phyloP scores from a whole-genome alignment of 2,888 invertebrate species.

The Coleophora deauratella region DNA sequence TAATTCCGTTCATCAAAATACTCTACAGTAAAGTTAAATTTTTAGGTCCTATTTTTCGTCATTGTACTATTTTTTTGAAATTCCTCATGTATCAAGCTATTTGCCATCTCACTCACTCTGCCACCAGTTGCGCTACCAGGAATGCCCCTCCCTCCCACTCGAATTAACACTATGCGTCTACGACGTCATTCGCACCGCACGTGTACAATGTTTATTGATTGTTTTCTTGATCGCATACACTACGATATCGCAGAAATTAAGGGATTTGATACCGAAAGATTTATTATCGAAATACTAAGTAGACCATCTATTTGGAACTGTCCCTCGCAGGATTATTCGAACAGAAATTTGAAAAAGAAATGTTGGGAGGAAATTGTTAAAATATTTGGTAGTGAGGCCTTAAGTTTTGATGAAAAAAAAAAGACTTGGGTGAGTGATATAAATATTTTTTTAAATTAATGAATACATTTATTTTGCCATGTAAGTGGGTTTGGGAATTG shows the following conservation, averaged over 20 bases:
- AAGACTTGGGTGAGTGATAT: slow-evolving; percentile 10
- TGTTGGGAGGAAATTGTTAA: slow-evolving; percentile 16
- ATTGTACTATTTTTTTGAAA: too few relatives aligned
- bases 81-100: slow-evolving; percentile 1
- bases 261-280: slow-evolving; percentile 16
- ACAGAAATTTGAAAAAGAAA: slow-evolving; percentile 14
- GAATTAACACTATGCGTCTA: too few relatives aligned
- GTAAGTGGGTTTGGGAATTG: neutral
- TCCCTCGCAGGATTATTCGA: slow-evolving; percentile 12
- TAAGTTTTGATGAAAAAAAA: slow-evolving; percentile 15
- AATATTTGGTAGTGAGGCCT: slow-evolving; percentile 13
- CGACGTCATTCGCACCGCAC: slow-evolving; percentile 3
- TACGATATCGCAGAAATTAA: slow-evolving; percentile 11
- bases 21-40: too few relatives aligned
- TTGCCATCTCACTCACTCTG: slow-evolving; percentile 8
- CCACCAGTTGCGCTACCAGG: slow-evolving; percentile 7
- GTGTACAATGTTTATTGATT: slow-evolving; percentile 6
- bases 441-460: slow-evolving; percentile 2
- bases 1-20: too few relatives aligned
- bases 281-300: slow-evolving; percentile 16
- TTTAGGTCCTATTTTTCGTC: too few relatives aligned
- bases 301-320: slow-evolving; percentile 16
- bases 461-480: neutral
- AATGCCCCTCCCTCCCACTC: slow-evolving; percentile 10
- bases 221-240: slow-evolving; percentile 4